A percentile compares a stretch with the other conserved stretches of the same genome.
These are phyloP conservation scores for Ennomos quercinarius DNA, from an alignment of 2,888 invertebrate genomes.

Conservation along the genomic window DNA sequence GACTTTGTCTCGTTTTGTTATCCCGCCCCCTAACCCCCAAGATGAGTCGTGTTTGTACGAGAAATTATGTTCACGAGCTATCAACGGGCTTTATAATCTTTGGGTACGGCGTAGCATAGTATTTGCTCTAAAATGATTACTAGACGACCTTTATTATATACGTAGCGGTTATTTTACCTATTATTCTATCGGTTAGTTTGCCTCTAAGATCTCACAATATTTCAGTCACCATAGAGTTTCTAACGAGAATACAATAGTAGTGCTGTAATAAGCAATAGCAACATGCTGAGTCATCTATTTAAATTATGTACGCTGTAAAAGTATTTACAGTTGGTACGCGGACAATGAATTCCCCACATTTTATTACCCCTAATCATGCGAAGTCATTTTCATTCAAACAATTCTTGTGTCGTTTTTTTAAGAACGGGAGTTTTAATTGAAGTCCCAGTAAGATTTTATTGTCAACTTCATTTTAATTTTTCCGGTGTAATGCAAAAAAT, in stretches of 20 bases:
- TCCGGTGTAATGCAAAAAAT: constrained; percentile 38
- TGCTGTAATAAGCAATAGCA: neutral
- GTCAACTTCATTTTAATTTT: constrained; percentile 35
- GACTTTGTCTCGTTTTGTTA: too few species aligned
- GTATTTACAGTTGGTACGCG: constrained; percentile 23
- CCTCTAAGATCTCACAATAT: too few species aligned
- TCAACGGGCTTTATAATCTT: too few species aligned
- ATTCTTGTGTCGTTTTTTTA: constrained; percentile 42
- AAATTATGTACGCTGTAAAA: constrained; percentile 47
- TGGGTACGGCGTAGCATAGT: too few species aligned
- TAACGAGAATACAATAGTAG: constrained; percentile 20
- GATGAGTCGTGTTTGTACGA: too few species aligned
- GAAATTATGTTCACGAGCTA: too few species aligned
- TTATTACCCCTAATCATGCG: constrained; percentile 53
- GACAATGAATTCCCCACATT: constrained; percentile 33
- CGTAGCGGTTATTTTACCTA: too few species aligned
- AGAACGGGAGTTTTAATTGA: constrained; percentile 43
- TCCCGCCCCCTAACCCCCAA: too few species aligned
- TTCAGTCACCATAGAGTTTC: neutral
- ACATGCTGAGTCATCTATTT: constrained; percentile 49
- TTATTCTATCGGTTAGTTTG: too few species aligned
- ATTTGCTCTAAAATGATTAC: too few species aligned
- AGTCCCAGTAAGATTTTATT: constrained; percentile 37
- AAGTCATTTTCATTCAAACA: constrained; percentile 44
- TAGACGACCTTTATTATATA: too few species aligned